A percentile compares a stretch with the other conserved stretches of the same genome.
Evolutionary conservation across 2,113 vertebrate genomes (phyloP).

Genomic region (Anolis carolinensis): DNA sequence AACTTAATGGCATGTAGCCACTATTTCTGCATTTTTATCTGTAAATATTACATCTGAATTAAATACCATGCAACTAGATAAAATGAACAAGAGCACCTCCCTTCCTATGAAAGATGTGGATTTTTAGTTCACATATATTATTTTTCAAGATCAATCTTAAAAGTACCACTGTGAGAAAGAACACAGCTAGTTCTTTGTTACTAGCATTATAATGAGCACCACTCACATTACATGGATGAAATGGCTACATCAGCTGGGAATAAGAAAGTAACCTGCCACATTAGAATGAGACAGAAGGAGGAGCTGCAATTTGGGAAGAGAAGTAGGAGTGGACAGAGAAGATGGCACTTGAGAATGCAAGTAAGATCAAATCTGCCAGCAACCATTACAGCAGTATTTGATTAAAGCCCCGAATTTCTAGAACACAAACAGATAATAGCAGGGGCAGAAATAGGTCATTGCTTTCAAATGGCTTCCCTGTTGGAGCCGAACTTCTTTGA

Average conservation of each 20-base stretch:
- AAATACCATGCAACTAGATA: neutral
- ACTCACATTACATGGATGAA: constrained; percentile 6
- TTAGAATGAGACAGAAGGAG: constrained; percentile 34
- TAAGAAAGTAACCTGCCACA: constrained; percentile 32
- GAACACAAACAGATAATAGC: constrained; percentile 33
- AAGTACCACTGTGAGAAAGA: neutral
- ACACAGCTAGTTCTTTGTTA: neutral
- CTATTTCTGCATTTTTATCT: neutral
- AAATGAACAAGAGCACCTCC: neutral
- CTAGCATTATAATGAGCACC: constrained; percentile 22
- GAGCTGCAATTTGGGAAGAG: constrained; percentile 20
- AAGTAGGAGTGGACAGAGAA: neutral
- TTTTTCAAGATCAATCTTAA: neutral
- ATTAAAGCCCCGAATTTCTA: constrained; percentile 34
- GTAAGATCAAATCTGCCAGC: neutral
- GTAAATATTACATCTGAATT: neutral
- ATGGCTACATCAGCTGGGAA: constrained; percentile 3
- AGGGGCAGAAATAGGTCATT: constrained; percentile 40
- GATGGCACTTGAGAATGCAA: neutral
- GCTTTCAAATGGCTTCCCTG: constrained; percentile 37
- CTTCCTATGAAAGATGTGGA: neutral
- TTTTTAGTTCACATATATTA: neutral
- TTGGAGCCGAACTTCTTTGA: constrained; percentile 51
- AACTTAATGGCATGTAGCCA: no score
- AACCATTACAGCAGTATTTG: constrained; percentile 28